Evolutionary conservation across 2,888 invertebrate genomes (phyloP), one percentile per base, ranked within the genome.

Genomic region (Metopia argyrocephala): DNA sequence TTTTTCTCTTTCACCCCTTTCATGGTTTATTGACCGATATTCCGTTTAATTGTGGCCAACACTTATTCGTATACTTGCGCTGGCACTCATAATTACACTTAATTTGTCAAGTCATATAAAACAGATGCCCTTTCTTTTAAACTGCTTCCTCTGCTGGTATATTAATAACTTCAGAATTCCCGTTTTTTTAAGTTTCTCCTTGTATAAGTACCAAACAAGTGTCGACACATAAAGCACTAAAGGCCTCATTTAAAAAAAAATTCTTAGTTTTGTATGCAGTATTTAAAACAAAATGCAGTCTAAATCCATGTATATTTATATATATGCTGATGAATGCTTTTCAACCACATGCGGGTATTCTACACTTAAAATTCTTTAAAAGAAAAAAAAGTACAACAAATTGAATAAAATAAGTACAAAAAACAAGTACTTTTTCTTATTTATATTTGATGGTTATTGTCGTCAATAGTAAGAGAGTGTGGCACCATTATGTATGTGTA

Each of bases 41-140:
- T 69, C 69, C 50, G 9, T 5, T 45, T 68, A 12, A 56, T 68
- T 68, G 15, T 38, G 31, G 15, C 12, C 23, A 25, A 25, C 38
- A 38, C 15, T 38, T 15, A 9, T 38, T 38, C 38, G 7, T 6
- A 12, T 64, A 21, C 48, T 45, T 54, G 27, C 64, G 46, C 21
- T 74, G 59, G 27, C 64, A 46, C 21, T 74, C 69, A 76, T 82
- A 78, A 82, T 84, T 82, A 62, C 75, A 74, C 66, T 83, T 79
- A 84, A 84, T 83, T 84, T 83, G 84, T 83, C 78, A 78, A 79
- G 71, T 78, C 70, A 79, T 80, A 76, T 82, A 79, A 82, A 84
- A 52, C 82, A 84, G 83, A 84, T 84, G 84, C 82, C 84, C 80
- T 69, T 78, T 65, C 61, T 23, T 21, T 54, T 38, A 38, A 38